Conservation (phyloP, 2,113 vertebrate genomes). For the Clarias magur region DNA sequence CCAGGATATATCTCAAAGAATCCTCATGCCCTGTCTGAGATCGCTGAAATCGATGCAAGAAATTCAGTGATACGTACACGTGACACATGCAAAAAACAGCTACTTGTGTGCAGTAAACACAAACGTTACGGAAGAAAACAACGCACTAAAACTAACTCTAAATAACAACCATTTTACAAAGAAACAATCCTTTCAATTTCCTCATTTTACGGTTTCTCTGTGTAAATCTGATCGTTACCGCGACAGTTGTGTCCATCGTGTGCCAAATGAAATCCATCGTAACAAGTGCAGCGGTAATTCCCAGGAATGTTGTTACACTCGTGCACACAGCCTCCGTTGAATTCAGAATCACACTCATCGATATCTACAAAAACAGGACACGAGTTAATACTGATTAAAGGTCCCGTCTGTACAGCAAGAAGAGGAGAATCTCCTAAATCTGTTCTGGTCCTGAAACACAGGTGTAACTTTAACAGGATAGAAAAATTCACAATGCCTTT, state of each 20-base stretch:
- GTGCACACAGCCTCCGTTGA: slow-evolving; percentile 95
- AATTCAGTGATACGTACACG: neutral
- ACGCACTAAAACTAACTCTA: neutral
- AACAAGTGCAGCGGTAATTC: slow-evolving; percentile 96
- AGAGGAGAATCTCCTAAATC: neutral
- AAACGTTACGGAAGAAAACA: neutral
- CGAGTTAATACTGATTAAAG: slow-evolving; percentile 50
- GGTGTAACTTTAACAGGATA: neutral
- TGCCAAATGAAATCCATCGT: slow-evolving; percentile 93
- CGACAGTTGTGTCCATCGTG: slow-evolving; percentile 96
- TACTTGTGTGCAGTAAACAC: neutral
- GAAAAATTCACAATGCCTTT: neutral
- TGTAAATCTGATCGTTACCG: slow-evolving; percentile 74
- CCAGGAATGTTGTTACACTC: slow-evolving; percentile 97
- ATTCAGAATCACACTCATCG: slow-evolving; percentile 91
- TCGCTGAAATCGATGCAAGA: neutral
- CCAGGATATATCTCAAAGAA: neutral
- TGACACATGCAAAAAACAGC: neutral
- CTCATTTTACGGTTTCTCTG: neutral
- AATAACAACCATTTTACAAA: neutral
- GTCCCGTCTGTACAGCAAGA: neutral
- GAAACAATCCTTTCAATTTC: neutral
- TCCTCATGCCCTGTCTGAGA: neutral
- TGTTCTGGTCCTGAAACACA: neutral
- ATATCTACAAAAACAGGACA: slow-evolving; percentile 77